Conservation (phyloP, 2,888 invertebrate genomes). For the Tryphoninae sp. region DNA sequence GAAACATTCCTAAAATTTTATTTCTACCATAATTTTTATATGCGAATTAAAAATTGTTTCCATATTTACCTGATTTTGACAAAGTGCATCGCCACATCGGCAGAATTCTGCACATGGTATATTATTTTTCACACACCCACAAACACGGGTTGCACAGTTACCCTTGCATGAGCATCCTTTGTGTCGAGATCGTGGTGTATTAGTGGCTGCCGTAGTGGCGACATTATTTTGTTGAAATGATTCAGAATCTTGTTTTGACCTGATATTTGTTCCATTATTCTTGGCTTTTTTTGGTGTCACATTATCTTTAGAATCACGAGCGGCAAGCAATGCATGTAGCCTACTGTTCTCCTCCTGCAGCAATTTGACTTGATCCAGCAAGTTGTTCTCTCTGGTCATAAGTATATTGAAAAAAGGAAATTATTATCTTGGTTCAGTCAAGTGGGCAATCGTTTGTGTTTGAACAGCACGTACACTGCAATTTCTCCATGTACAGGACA, state of each 20-base stretch:
- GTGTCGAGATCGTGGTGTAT: neutral
- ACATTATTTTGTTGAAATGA: neutral
- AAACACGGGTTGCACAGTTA: slow-evolving; percentile 35
- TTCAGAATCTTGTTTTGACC: neutral
- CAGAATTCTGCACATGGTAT: slow-evolving; percentile 35
- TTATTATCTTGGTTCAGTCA: too few species aligned
- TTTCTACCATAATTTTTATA: too few species aligned
- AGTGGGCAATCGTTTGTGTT: too few species aligned
- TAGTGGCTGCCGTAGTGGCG: neutral
- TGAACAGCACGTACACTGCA: too few species aligned
- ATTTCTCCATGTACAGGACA: too few species aligned
- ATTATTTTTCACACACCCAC: slow-evolving; percentile 50
- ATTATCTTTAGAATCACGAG: neutral
- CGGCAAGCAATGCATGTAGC: neutral
- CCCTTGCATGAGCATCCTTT: slow-evolving; percentile 46
- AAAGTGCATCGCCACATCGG: slow-evolving; percentile 36
- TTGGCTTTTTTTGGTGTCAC: neutral
- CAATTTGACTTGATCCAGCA: slow-evolving; percentile 37
- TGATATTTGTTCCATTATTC: neutral
- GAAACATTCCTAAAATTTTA: neutral
- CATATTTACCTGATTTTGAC: slow-evolving; percentile 49
- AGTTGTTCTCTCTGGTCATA: neutral
- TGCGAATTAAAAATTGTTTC: neutral
- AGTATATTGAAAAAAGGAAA: too few species aligned
- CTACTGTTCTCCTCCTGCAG: slow-evolving; percentile 24